Conservation (phyloP, 2,888 invertebrate species). For the Synergus japonicus region DNA sequence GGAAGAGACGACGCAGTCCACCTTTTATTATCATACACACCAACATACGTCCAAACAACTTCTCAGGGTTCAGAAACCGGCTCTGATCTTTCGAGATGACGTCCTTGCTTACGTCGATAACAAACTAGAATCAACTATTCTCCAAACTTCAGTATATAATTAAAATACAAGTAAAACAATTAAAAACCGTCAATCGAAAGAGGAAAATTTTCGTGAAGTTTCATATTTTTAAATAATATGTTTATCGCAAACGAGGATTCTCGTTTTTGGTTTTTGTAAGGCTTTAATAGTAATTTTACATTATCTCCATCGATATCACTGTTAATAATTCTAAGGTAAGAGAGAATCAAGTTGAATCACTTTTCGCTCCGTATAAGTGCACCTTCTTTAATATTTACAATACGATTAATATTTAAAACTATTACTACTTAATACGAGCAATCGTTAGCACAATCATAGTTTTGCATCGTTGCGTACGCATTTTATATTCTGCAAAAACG, state of each 20-base stretch:
- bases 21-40: constrained; percentile 71
- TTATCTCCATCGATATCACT: constrained; percentile 14
- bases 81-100: constrained; percentile 76
- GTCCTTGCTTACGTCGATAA: constrained; percentile 63
- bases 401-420: background rate
- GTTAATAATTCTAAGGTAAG: constrained; percentile 13
- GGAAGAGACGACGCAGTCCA: constrained; percentile 74
- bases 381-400: constrained; percentile 23
- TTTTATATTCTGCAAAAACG: constrained; percentile 32
- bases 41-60: constrained; percentile 70
- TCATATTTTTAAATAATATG: constrained; percentile 32
- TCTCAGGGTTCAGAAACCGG: constrained; percentile 73
- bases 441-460: constrained; percentile 1
- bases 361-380: constrained; percentile 5
- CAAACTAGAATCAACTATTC: constrained; percentile 21
- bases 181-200: constrained; percentile 4
- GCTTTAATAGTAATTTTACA: constrained; percentile 15
- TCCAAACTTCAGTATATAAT: background rate
- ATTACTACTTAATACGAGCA: background rate
- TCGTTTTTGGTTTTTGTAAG: constrained; percentile 20
- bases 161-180: constrained; percentile 5
- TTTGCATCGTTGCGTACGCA: constrained; percentile 23
- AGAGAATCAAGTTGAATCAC: constrained; percentile 2
- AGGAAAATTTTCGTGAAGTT: constrained; percentile 21
- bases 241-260: background rate